Evolutionary conservation across 2,113 vertebrate species (phyloP), one percentile per base, ranked within the genome.

Genomic region (Nyctibius bracteatus): DNA sequence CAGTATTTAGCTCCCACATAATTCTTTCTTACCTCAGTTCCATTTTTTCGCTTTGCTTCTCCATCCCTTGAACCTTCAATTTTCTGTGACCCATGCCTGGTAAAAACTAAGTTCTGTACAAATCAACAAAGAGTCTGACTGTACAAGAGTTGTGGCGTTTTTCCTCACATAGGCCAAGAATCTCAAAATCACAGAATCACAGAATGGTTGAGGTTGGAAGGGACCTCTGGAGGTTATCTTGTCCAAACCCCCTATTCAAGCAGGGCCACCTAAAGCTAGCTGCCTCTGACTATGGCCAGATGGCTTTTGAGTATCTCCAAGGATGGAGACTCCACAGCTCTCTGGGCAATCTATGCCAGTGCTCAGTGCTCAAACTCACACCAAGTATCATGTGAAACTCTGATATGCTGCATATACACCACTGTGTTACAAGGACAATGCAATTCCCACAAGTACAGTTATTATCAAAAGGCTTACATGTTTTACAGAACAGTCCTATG

Each of bases 101-200:
- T 74, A 73, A 81, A 57, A 91, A 68, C 4, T 33, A 75, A 39
- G 6, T 39, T 92, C 19, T 59, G 3, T 51, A 37, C 8, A 23
- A 43, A 75, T 51, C 17, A 81, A 21, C 8, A 72, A n/a, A 70
- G 21, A 68, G 6, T 49, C 16, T 87, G 24, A 49, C n/a, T 71
- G 12, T 31, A 33, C 4, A 35, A 43, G 28, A 59, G 3, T 23
- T 47, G 6, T 0, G 0, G 6, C 11, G 7, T 51, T 78, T 87
- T 62, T 49, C 5, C 12, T 75, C 11, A 20, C 3, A 30, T 4
- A 51, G 8, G 1, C 18, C 14, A 81, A 83, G 27, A 35, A 20
- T 3, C 6, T 63, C 15, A 44, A 44, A 81, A 46, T 19, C 5
- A 19, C 9, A n/a, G 15, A 57, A 78, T 3, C 4, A 1, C 19